A percentile compares a stretch with the other conserved stretches of the same genome.
Conservation (phyloP, 2,888 invertebrate genomes). For the Caenorhabditis wallacei region DNA sequence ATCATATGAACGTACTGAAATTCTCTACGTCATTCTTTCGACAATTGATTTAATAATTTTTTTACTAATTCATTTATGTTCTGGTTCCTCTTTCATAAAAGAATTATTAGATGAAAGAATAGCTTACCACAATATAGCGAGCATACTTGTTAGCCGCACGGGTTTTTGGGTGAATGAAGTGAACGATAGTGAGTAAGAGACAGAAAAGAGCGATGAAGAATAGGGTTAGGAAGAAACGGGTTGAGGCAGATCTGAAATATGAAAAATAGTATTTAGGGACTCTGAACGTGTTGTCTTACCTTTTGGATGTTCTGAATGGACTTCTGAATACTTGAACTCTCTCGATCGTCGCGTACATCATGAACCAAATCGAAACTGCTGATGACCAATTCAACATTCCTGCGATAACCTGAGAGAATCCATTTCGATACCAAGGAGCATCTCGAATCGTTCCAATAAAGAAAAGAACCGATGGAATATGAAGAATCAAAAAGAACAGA, state of each 20-base stretch:
- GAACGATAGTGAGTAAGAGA: slow-evolving; percentile 65
- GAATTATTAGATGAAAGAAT: no score
- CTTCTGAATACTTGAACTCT: slow-evolving; percentile 73
- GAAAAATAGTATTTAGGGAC: neutral
- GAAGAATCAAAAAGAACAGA: slow-evolving; percentile 72
- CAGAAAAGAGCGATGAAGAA: slow-evolving; percentile 61
- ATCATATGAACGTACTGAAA: slow-evolving; percentile 68
- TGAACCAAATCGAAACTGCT: slow-evolving; percentile 76
- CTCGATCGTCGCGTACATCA: slow-evolving; percentile 78
- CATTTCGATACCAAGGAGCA: slow-evolving; percentile 63
- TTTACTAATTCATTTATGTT: slow-evolving; percentile 32
- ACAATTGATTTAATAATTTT: no score
- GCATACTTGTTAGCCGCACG: slow-evolving; percentile 44
- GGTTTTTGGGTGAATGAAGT: slow-evolving; percentile 55
- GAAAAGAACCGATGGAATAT: slow-evolving; percentile 68
- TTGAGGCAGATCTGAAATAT: slow-evolving; percentile 61
- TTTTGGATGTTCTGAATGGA: slow-evolving; percentile 66
- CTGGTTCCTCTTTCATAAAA: neutral
- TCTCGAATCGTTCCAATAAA: slow-evolving; percentile 62
- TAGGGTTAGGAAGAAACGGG: slow-evolving; percentile 66
- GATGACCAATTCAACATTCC: slow-evolving; percentile 74
- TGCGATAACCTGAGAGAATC: slow-evolving; percentile 61
- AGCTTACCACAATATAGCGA: slow-evolving; percentile 60
- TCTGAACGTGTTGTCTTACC: neutral
- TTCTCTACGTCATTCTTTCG: neutral